Evolutionary conservation across 2,888 invertebrate genomes (phyloP), one percentile per base, ranked within the genome.

Genomic region (Drosophila hamatofila): DNA sequence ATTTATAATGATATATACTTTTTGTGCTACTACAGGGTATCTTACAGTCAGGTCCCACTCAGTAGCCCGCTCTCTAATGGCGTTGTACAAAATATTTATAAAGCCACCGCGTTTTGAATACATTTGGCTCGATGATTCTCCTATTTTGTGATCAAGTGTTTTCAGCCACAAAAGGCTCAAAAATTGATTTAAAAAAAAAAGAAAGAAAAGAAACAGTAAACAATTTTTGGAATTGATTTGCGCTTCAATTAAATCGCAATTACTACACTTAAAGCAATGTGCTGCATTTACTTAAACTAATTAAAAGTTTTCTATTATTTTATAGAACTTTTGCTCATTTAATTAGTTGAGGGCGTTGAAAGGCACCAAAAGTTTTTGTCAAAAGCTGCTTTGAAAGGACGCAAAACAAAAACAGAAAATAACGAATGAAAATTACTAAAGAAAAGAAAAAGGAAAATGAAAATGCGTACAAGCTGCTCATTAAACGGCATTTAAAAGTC

Each of bases 81-180:
- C 80, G 76, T 75, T 75, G 65, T 77, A 48, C 61, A 49, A 44
- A 75, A 59, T 76, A 11, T 65, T 71, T 54, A 42, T 64, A 39
- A 75, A 78, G 42, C 64, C 51, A 42, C 60, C 51, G 64, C 69
- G 55, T 55, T 61, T 59, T 70, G 71, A 62, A 77, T 65, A 79
- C 48, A 54, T 65, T 75, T 75, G 71, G 64, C 37, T 35, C 55
- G 76, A 70, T 71, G 80, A 65, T 80, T 76, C 59, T 80, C 57
- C 72, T 60, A 55, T 77, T 77, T 77, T 80, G 18, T 76, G 76
- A 62, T 66, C 77, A 80, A 78, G 77, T 78, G 77, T 71, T 77
- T 77, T 63, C 60, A 42, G 77, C 72, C 72, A 66, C 57, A 71
- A 63, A 77, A 76, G 57, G 62, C 70, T 49, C 44, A 63, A 70